Evolutionary conservation across 2,797 vertebrate genomes (phyloP), one percentile per base, ranked within the genome.

Genomic region (Brachyalestes nurse): DNA sequence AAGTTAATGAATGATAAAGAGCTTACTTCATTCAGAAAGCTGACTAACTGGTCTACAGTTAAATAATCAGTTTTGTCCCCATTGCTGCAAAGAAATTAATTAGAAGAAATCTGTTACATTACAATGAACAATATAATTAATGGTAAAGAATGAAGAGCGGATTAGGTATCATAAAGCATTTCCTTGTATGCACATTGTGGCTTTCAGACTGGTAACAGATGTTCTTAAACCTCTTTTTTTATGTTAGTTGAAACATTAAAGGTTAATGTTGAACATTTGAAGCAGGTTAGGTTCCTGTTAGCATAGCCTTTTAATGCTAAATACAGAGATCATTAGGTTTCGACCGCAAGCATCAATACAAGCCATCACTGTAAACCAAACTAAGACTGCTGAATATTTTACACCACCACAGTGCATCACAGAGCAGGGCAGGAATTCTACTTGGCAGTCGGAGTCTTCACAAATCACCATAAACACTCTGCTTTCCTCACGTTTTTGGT

Each of bases 1-100:
- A 94, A 96, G 97, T 98, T 98, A 97, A 97, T 96, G 95, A 97
- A 97, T 96, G 96, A 97, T 98, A 93, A 94, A 97, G 96, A 97
- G 96, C 98, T 99, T 99, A 99, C 98, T 98, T 99, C 97, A 97
- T 99, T 99, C 96, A 99, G 98, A 99, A 99, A 99, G 97, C 97
- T 99, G 98, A 99, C 98, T 99, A 99, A 98, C 96, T 99, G 98
- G 95, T 99, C 98, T 99, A 99, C 96, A 95, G 96, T 98, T 99
- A 99, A 99, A 99, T 96, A 99, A 98, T 99, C 98, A 96, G 95
- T 97, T 98, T 99, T 99, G 96, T 96, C 97, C 95, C 97, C 98
- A 97, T 98, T 99, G 97, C 98, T 99, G 98, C 94, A 98, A 99
- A 99, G 96, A 94, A 97, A 98, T 98, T 95, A 93, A 97, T 97